These are phyloP conservation scores for Aelia acuminata DNA, from an alignment of 2,888 invertebrate species.

Conservation along the genomic window DNA sequence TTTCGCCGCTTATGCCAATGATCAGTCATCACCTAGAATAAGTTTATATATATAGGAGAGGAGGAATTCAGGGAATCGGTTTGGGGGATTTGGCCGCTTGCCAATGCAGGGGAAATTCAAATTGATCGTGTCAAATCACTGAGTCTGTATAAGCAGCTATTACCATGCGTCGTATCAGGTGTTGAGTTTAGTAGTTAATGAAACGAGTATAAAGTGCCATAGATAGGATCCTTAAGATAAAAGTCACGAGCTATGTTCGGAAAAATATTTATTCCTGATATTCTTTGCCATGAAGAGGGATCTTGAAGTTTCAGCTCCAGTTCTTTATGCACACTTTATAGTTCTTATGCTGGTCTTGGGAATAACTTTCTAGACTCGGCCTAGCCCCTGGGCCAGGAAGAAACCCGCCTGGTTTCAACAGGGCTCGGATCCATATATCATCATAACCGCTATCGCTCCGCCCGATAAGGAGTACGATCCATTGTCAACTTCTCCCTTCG, in stretches of 20 bases:
- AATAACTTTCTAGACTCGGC: neutral
- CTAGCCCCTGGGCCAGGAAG: neutral
- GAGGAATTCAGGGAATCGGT: neutral
- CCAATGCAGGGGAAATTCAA: neutral
- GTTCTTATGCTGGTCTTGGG: constrained; percentile 29
- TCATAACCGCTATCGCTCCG: constrained; percentile 2
- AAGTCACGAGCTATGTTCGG: neutral
- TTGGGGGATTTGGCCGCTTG: neutral
- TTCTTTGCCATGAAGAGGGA: neutral
- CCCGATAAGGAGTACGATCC: neutral
- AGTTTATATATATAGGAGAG: neutral
- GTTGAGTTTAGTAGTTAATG: neutral
- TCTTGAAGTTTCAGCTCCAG: neutral
- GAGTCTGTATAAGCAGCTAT: neutral
- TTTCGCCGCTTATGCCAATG: no score
- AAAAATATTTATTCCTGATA: neutral
- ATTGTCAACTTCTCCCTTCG: constrained; percentile 29
- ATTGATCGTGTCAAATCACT: constrained; percentile 15
- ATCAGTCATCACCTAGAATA: neutral
- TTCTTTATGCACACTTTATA: constrained; percentile 26
- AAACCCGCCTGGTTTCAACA: constrained; percentile 4
- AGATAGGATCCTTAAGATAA: neutral
- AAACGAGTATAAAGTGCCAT: neutral
- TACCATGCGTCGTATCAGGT: neutral
- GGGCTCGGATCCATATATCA: constrained; percentile 26